Conservation (phyloP, 2,797 vertebrate species). For the Rousettus madagascariensis region DNA sequence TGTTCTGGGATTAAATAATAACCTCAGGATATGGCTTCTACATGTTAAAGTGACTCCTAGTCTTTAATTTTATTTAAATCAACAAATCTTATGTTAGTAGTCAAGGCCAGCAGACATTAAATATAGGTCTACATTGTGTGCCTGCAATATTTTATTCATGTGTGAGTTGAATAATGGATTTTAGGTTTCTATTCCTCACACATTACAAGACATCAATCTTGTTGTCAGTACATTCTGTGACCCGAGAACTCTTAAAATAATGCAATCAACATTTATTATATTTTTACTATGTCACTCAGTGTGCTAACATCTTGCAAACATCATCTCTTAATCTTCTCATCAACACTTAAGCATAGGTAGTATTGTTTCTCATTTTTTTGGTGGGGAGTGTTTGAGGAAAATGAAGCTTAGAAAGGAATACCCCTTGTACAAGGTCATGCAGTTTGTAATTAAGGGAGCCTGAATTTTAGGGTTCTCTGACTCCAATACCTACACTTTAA, state of each 20-base stretch:
- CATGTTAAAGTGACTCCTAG: not conserved
- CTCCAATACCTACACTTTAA: not conserved
- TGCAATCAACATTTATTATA: not conserved
- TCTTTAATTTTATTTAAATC: constrained; percentile 8
- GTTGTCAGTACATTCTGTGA: not conserved
- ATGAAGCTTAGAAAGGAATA: not conserved
- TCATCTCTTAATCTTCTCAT: not conserved
- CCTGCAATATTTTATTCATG: not conserved
- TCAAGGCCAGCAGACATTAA: not conserved
- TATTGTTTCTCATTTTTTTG: not conserved
- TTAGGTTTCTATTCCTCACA: not conserved
- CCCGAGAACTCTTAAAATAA: not conserved
- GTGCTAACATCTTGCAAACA: not conserved
- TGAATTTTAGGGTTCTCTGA: not conserved
- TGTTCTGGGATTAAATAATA: not conserved
- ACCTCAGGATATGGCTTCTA: not conserved
- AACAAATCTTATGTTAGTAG: not conserved
- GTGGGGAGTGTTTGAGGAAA: not conserved
- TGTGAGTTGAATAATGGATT: not conserved
- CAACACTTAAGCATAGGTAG: not conserved
- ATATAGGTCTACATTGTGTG: not conserved
- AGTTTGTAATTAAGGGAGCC: not conserved
- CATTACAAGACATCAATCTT: not conserved
- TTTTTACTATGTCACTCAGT: not conserved
- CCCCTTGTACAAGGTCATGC: not conserved